A percentile compares a stretch with the other conserved stretches of the same genome.
Evolutionary conservation across 2,888 invertebrate species (phyloP).

Genomic region (Nemotelus nigrinus): DNA sequence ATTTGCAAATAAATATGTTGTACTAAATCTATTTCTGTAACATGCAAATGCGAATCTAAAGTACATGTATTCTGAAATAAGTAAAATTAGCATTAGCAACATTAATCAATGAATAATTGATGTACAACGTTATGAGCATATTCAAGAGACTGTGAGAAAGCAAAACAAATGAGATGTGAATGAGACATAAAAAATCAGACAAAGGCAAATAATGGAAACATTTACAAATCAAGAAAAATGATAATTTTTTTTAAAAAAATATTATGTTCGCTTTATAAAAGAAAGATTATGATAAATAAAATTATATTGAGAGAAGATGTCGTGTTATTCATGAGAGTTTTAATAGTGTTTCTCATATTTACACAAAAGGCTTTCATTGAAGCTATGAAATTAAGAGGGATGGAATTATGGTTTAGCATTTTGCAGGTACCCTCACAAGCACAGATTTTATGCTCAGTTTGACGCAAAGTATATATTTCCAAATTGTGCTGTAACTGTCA

Average conservation of each 20-base stretch:
- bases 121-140: conserved; percentile 27
- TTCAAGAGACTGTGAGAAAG: conserved; percentile 37
- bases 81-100: neutral
- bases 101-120: conserved; percentile 4
- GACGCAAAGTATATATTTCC: no score
- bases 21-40: no score
- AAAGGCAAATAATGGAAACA: neutral
- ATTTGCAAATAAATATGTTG: no score
- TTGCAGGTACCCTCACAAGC: no score
- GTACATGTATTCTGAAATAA: neutral
- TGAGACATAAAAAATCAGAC: neutral
- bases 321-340: no score
- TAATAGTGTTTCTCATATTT: no score
- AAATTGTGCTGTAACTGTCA: no score
- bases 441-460: no score
- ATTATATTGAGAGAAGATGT: neutral
- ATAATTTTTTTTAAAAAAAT: neutral
- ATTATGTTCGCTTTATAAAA: conserved; percentile 38
- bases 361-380: no score
- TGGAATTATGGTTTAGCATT: no score
- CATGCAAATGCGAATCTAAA: neutral
- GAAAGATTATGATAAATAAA: conserved; percentile 29
- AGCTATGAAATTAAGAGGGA: no score
- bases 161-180: neutral
- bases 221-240: neutral